Conservation (phyloP, 2,888 invertebrate species). For the Cheilosia scutellata region DNA sequence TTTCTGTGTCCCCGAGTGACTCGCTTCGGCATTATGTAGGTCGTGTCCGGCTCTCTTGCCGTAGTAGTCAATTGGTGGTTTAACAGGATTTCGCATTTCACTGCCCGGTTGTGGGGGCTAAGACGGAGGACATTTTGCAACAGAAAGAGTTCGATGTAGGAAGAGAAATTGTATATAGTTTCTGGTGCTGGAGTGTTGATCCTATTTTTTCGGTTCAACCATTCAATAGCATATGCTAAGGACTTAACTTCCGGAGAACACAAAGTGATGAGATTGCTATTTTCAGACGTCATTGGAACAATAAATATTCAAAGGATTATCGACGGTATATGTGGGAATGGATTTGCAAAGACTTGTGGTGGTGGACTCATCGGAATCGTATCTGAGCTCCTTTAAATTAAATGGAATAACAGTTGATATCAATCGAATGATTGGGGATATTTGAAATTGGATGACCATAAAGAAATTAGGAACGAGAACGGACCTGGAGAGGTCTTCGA, state of each 20-base stretch:
- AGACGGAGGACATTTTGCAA: conserved; percentile 49
- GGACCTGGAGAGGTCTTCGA: too few species aligned
- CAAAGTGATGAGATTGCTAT: conserved; percentile 30
- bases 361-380: conserved; percentile 9
- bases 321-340: conserved; percentile 14
- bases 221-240: conserved; percentile 26
- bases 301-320: conserved; percentile 36
- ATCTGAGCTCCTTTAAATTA: too few species aligned
- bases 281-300: conserved; percentile 25
- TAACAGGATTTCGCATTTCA: conserved; percentile 70
- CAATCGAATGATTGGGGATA: too few species aligned
- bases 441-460: not conserved
- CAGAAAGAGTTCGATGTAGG: not conserved
- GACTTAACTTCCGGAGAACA: conserved; percentile 37
- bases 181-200: conserved; percentile 34
- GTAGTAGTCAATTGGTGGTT: conserved; percentile 72
- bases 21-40: conserved; percentile 55
- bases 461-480: too few species aligned
- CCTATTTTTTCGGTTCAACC: conserved; percentile 32
- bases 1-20: conserved; percentile 11
- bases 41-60: conserved; percentile 61
- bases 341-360: conserved; percentile 25
- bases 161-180: conserved; percentile 22
- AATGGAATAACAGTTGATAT: too few species aligned
- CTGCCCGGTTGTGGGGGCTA: conserved; percentile 38